These are phyloP conservation scores for Trachymyrmex septentrionalis DNA, from an alignment of 1,140 invertebrate species.

Conservation along the genomic window DNA sequence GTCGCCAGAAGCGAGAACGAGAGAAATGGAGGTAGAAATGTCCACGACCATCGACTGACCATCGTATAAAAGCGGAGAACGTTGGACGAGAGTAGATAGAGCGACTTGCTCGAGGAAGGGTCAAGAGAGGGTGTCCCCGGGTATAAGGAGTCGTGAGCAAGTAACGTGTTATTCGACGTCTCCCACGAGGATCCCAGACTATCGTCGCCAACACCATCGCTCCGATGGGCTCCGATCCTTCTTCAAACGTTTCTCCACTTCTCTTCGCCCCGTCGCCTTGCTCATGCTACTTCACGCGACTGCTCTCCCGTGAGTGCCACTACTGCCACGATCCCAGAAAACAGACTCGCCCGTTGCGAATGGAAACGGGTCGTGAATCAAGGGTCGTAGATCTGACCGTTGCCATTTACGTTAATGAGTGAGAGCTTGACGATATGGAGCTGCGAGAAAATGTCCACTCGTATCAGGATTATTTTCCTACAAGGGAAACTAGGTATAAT, in stretches of 20 bases:
- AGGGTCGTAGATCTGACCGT: conserved; percentile 22
- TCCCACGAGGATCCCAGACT: conserved; percentile 71
- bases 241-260: conserved; percentile 72
- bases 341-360: conserved; percentile 55
- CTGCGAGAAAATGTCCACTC: not conserved
- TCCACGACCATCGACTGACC: conserved; percentile 53
- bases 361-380: conserved; percentile 53
- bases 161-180: conserved; percentile 75
- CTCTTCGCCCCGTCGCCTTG: conserved; percentile 22
- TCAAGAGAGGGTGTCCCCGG: conserved; percentile 69
- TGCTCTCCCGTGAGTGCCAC: conserved; percentile 73
- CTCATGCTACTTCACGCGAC: conserved; percentile 57
- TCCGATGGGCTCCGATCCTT: conserved; percentile 73
- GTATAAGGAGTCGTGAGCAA: conserved; percentile 76
- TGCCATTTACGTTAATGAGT: conserved; percentile 40
- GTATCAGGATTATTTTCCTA: not conserved
- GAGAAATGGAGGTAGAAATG: conserved; percentile 41
- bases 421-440: conserved; percentile 3
- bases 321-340: conserved; percentile 66
- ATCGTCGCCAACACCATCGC: conserved; percentile 66
- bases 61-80: conserved; percentile 61
- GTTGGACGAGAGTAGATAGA: conserved; percentile 16
- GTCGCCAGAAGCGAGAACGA: conserved; percentile 54
- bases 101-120: conserved; percentile 25
- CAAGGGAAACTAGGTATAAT: not conserved